These are phyloP conservation scores for Tapera naevia DNA, from an alignment of 2,797 vertebrate species.

Conservation along the genomic window DNA sequence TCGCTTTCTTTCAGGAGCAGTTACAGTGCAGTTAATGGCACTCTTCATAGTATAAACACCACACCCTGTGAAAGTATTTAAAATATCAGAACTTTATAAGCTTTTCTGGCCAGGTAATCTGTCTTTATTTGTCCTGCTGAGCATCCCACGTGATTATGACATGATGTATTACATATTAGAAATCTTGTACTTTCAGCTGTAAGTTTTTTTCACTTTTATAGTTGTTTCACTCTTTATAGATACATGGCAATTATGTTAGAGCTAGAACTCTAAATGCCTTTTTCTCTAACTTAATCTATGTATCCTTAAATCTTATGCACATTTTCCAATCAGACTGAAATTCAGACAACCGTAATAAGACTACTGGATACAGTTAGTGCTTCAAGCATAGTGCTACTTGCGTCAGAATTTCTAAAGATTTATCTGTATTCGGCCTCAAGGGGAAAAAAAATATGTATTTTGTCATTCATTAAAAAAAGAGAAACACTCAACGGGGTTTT, in stretches of 20 bases:
- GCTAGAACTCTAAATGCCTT: not conserved
- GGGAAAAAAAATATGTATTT: too few relatives aligned
- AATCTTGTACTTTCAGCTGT: not conserved
- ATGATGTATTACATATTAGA: constrained; percentile 28
- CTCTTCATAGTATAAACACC: constrained; percentile 22
- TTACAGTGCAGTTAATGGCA: constrained; percentile 32
- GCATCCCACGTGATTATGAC: constrained; percentile 25
- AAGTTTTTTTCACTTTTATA: not conserved
- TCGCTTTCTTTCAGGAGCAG: constrained; percentile 33
- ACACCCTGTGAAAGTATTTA: constrained; percentile 49
- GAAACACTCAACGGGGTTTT: not conserved
- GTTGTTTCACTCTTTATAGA: not conserved
- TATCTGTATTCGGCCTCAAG: not conserved
- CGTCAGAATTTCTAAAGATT: not conserved
- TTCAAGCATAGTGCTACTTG: not conserved
- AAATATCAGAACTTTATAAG: constrained; percentile 56
- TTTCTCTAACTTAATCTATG: not conserved
- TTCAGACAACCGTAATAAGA: not conserved
- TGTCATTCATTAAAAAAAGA: not conserved
- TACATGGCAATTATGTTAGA: not conserved
- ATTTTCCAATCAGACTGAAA: not conserved
- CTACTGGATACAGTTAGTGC: not conserved
- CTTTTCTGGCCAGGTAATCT: constrained; percentile 30
- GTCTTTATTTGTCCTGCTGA: constrained; percentile 44
- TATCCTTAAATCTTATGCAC: not conserved